A percentile compares a stretch with the other conserved stretches of the same genome.
Conservation (phyloP, 2,888 invertebrate genomes). For the Drosophila buzzatii region DNA sequence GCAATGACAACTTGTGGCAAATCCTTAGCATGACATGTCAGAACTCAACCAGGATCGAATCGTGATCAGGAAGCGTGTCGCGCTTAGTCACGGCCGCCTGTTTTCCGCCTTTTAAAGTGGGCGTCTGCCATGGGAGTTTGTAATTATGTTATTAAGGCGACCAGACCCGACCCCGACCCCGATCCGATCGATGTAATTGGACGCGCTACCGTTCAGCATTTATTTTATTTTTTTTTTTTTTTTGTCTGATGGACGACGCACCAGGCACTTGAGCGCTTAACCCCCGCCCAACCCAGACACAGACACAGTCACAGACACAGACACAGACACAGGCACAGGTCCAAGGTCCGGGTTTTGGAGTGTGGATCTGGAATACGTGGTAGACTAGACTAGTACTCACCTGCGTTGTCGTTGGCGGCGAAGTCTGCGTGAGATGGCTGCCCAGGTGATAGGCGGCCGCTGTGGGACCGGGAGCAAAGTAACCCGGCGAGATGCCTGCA, state of each 20-base stretch:
- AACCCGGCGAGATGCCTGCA: conserved; percentile 85
- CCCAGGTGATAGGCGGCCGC: conserved; percentile 86
- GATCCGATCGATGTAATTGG: conserved; percentile 69
- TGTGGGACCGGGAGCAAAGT: conserved; percentile 85
- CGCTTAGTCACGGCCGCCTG: conserved; percentile 70
- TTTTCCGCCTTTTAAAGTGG: conserved; percentile 80
- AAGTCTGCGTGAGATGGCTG: conserved; percentile 85
- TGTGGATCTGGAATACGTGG: not conserved
- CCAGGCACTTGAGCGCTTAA: conserved; percentile 58
- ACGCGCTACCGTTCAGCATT: conserved; percentile 68
- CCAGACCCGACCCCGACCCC: conserved; percentile 29
- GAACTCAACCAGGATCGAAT: conserved; percentile 61
- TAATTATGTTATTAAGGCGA: conserved; percentile 81
- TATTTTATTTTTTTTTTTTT: conserved; percentile 1
- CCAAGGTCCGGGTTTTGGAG: not conserved
- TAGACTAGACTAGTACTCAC: conserved; percentile 71
- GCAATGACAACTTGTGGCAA: conserved; percentile 74
- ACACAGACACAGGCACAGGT: not conserved
- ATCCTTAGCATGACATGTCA: conserved; percentile 73
- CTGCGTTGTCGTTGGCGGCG: conserved; percentile 84
- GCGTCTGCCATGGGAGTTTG: conserved; percentile 73
- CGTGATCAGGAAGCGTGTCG: conserved; percentile 57
- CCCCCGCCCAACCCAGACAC: conserved; percentile 4
- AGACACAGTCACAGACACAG: not conserved
- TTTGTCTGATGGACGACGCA: conserved; percentile 46